phyloP scores from a whole-genome alignment of 2,888 invertebrate genomes.

The Oconnorella tubifera region DNA sequence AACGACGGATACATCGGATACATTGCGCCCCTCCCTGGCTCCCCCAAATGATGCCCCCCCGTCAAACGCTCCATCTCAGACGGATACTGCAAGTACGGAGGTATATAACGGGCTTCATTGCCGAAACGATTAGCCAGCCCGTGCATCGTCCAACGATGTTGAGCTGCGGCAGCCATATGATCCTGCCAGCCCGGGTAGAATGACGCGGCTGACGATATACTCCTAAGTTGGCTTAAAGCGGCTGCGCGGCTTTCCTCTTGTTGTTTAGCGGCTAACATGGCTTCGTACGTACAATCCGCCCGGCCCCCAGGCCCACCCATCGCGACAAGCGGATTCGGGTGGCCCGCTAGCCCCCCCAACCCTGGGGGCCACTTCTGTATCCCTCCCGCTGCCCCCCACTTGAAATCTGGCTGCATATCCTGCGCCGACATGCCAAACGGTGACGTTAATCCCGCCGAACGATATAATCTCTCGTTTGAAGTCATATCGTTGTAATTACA shows the following conservation, averaged over 20 bases:
- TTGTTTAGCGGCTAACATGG: constrained; percentile 14
- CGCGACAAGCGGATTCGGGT: constrained; percentile 8
- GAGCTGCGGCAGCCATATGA: constrained; percentile 2
- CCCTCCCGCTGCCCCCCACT: constrained; percentile 9
- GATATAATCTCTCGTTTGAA: not conserved
- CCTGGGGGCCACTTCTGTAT: constrained; percentile 19
- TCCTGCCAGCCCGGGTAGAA: constrained; percentile 6
- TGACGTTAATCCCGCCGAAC: constrained; percentile 6
- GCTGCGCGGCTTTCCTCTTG: constrained; percentile 10
- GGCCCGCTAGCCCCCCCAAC: constrained; percentile 3
- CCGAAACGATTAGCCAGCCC: constrained; percentile 13
- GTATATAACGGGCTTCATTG: constrained; percentile 1
- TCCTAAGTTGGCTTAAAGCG: constrained; percentile 12
- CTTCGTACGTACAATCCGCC: constrained; percentile 17
- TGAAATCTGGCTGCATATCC: constrained; percentile 6
- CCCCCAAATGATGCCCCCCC: constrained; percentile 6
- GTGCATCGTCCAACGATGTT: constrained; percentile 19
- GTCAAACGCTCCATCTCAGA: constrained; percentile 2
- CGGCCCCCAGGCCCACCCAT: constrained; percentile 4
- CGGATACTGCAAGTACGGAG: constrained; percentile 15
- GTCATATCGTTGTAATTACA: constrained; percentile 18
- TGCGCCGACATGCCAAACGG: not conserved
- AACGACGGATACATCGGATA: constrained; percentile 5
- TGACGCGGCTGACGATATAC: constrained; percentile 10
- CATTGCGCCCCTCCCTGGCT: not conserved